Evolutionary conservation across 2,113 vertebrate genomes (phyloP).

Genomic region (Toxotes jaculatrix): DNA sequence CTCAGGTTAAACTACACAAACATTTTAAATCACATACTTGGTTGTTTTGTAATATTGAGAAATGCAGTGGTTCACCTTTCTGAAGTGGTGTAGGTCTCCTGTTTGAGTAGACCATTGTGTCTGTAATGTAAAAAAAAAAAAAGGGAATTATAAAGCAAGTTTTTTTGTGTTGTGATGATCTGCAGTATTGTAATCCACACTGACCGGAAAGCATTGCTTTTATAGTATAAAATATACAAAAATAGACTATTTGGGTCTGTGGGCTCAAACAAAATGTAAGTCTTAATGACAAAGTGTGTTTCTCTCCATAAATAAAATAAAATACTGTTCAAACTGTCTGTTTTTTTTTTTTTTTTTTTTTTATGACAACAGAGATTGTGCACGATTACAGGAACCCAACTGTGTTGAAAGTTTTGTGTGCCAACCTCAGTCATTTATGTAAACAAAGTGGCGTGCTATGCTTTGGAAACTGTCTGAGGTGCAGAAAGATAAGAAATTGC

Average conservation of each 20-base stretch:
- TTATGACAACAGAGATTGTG: not conserved
- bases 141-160: conserved; percentile 68
- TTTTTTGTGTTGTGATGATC: conserved; percentile 79
- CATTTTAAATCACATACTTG: conserved; percentile 64
- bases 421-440: not conserved
- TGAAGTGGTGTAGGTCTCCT: conserved; percentile 70
- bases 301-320: conserved; percentile 85
- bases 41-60: conserved; percentile 67
- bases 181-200: conserved; percentile 81
- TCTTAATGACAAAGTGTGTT: conserved; percentile 89
- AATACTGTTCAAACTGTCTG: conserved; percentile 74
- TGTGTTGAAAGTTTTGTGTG: not conserved
- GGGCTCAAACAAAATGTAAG: conserved; percentile 90
- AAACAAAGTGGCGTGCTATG: not conserved
- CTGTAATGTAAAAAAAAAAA: conserved; percentile 51
- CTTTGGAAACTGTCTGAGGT: not conserved
- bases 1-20: conserved; percentile 82
- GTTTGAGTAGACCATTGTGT: conserved; percentile 60
- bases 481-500: not conserved
- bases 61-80: conserved; percentile 68
- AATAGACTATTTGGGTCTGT: conserved; percentile 85
- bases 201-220: conserved; percentile 82
- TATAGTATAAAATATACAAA: conserved; percentile 78
- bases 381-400: not conserved
- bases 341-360: not conserved